A percentile compares a stretch with the other conserved stretches of the same genome.
These are phyloP conservation scores for Acipenser ruthenus DNA, from an alignment of 2,797 vertebrate species.

Conservation along the genomic window DNA sequence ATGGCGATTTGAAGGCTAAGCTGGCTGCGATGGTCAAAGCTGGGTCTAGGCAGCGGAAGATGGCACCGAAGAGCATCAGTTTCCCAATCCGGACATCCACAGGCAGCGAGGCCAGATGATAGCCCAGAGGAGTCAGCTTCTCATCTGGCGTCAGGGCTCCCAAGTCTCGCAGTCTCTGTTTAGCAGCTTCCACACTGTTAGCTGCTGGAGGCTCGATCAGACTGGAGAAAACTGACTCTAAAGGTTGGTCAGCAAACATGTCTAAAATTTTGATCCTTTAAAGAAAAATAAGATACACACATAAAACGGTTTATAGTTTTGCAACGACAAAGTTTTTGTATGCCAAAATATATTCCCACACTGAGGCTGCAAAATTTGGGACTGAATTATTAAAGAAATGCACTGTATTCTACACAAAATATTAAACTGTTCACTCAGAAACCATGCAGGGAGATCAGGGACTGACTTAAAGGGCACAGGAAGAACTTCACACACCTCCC, in stretches of 20 bases:
- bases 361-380: no score
- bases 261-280: constrained; percentile 92
- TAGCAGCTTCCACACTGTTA: constrained; percentile 72
- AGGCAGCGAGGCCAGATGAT: constrained; percentile 91
- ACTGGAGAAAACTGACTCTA: constrained; percentile 79
- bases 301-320: no score
- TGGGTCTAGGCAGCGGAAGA: constrained; percentile 94
- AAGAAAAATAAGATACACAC: constrained; percentile 6
- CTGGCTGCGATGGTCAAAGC: constrained; percentile 94
- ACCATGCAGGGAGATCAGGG: no score
- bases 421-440: no score
- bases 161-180: constrained; percentile 77
- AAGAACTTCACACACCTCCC: no score
- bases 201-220: constrained; percentile 80
- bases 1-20: constrained; percentile 83
- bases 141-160: constrained; percentile 82
- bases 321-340: no score
- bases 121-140: constrained; percentile 85
- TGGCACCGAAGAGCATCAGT: constrained; percentile 92
- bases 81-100: constrained; percentile 96
- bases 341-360: no score
- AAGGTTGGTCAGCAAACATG: constrained; percentile 67
- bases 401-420: no score
- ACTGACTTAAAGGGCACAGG: no score
- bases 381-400: no score